Evolutionary conservation across 2,797 vertebrate genomes (phyloP), one percentile per base, ranked within the genome.

Genomic region (Sebastes ruberrimus): DNA sequence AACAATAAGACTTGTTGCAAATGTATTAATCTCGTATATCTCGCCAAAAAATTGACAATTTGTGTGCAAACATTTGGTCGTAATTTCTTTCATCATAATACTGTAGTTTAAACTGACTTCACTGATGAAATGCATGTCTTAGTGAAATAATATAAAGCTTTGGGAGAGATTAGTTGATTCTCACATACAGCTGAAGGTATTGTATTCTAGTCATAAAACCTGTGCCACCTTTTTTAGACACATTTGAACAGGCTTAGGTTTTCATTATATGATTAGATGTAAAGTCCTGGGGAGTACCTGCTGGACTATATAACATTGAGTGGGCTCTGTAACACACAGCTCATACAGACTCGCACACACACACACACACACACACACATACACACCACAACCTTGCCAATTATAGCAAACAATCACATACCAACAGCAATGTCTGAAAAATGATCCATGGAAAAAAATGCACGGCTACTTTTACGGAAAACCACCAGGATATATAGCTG

Each of bases 381-480:
- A 42, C 20, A 53, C 25, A 38, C 66, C n/a, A 55, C 71, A 87
- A 70, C 53, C 23, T 61, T 38, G 14, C n/a, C 62, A 74, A 13
- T 65, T 10, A 61, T 78, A 65, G 55, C 42, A 69, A 78, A 64
- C 63, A 74, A 84, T 88, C 71, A 82, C 69, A 87, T 71, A 57
- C 49, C 25, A 6, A 78, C 55, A 67, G 13, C 27, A 76, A 83
- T 85, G 83, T 87, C 87, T 73, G 25, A 74, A 79, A 76, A 56
- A 23, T 33, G 42, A 85, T 46, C 63, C 71, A 71, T 82, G 84
- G 79, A 84, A 92, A 92, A 75, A 83, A 66, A 27, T 10, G 25
- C 35, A 69, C 38, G 68, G 77, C 76, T 76, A 92, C 83, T 74
- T 89, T 92, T 67, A 88, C 86, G 80, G 57, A 79, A 84, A 89